A percentile compares a stretch with the other conserved stretches of the same genome.
phyloP scores from a whole-genome alignment of 2,113 vertebrate genomes.

The Vulpes ferrilata region DNA sequence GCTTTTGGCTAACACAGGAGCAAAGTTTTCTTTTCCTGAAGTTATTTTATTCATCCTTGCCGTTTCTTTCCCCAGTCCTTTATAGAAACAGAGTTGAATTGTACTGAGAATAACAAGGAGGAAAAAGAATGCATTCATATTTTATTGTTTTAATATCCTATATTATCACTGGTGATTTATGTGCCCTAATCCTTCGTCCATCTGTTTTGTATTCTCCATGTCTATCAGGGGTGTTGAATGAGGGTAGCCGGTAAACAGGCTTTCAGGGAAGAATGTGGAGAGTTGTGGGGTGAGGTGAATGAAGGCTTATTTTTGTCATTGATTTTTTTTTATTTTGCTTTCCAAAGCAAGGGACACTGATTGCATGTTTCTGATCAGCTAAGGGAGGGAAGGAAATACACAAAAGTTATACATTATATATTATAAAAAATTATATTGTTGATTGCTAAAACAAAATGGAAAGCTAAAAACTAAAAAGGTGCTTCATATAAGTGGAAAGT shows the following conservation, averaged over 20 bases:
- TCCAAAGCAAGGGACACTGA: conserved; percentile 58
- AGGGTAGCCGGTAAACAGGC: not conserved
- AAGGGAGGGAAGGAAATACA: conserved; percentile 34
- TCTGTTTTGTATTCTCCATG: not conserved
- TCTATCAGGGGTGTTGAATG: not conserved
- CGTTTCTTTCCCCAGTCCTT: conserved; percentile 57
- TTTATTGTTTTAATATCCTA: conserved; percentile 72
- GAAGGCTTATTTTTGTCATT: conserved; percentile 48
- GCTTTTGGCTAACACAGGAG: conserved; percentile 55
- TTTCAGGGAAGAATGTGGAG: conserved; percentile 36
- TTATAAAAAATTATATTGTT: not conserved
- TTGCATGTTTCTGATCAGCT: conserved; percentile 68
- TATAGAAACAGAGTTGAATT: conserved; percentile 64
- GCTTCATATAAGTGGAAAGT: conserved; percentile 61
- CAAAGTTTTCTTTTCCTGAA: conserved; percentile 65
- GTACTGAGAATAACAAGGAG: conserved; percentile 7
- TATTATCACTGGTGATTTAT: conserved; percentile 46
- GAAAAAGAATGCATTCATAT: conserved; percentile 24
- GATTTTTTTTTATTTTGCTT: conserved; percentile 51
- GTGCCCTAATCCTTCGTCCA: not conserved
- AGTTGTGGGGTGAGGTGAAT: not conserved
- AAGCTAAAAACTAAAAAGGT: not conserved
- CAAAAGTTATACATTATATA: not conserved
- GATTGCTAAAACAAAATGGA: conserved; percentile 70
- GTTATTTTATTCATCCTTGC: conserved; percentile 72